Conservation (phyloP, 2,888 invertebrate species). For the Drosophila antonietae region DNA sequence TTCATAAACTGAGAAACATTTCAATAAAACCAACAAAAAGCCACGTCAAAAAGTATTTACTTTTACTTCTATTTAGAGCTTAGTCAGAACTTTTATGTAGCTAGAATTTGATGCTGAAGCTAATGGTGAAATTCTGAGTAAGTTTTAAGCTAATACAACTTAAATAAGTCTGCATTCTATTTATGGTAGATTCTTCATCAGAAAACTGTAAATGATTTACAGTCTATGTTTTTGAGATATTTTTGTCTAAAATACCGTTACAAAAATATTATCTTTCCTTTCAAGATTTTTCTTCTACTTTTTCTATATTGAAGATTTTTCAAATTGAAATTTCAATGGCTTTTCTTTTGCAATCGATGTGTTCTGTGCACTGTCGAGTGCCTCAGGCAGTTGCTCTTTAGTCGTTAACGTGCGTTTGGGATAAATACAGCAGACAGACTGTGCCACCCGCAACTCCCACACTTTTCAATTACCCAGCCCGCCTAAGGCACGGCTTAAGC, state of each 20-base stretch:
- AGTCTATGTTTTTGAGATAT: not conserved
- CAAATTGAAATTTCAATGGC: not conserved
- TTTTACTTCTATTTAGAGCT: not conserved
- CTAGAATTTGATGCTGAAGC: too few species aligned
- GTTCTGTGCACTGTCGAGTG: not conserved
- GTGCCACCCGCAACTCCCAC: not conserved
- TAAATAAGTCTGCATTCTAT: not conserved
- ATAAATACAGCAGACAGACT: not conserved
- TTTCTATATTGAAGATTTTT: not conserved
- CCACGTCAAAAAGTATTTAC: not conserved
- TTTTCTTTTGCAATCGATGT: not conserved
- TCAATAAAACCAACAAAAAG: not conserved
- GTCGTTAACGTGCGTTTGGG: not conserved
- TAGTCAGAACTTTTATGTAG: too few species aligned
- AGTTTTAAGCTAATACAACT: not conserved
- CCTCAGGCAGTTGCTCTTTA: not conserved
- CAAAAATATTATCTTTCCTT: not conserved
- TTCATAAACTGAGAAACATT: not conserved
- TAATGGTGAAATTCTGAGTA: not conserved
- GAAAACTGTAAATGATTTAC: not conserved
- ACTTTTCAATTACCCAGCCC: conserved; percentile 27
- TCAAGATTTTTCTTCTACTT: not conserved
- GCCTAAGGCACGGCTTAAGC: conserved; percentile 3
- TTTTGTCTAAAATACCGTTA: not conserved
- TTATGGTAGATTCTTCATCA: not conserved